Conservation (phyloP, 2,113 vertebrate genomes). For the Phylloscopus whistleri region DNA sequence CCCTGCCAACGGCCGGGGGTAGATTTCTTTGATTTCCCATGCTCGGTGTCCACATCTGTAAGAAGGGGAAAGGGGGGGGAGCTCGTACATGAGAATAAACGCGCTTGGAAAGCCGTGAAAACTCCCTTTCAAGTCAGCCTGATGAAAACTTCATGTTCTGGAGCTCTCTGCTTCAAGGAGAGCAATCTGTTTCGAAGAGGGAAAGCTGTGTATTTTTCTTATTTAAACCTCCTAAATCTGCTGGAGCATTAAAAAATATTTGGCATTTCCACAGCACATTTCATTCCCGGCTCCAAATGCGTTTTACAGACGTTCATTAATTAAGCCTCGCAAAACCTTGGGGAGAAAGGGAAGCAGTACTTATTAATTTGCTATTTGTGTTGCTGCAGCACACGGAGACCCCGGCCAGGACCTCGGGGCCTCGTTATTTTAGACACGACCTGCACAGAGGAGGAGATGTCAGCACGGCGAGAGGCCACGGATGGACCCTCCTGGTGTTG, state of each 20-base stretch:
- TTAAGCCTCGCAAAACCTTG: slow-evolving; percentile 55
- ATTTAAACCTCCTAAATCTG: slow-evolving; percentile 63
- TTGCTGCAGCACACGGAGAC: slow-evolving; percentile 5
- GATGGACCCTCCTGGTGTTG: not conserved
- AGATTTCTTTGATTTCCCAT: slow-evolving; percentile 46
- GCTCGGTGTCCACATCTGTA: slow-evolving; percentile 52
- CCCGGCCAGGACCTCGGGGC: slow-evolving; percentile 29
- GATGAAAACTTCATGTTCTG: slow-evolving; percentile 64
- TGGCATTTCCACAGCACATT: slow-evolving; percentile 67
- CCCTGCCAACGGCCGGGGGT: slow-evolving; percentile 28
- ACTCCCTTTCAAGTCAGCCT: slow-evolving; percentile 57
- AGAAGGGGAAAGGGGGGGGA: not conserved
- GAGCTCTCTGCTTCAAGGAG: slow-evolving; percentile 33
- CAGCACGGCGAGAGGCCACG: not conserved
- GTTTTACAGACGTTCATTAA: slow-evolving; percentile 57
- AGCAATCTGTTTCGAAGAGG: slow-evolving; percentile 52
- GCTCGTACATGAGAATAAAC: not conserved
- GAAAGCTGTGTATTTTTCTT: slow-evolving; percentile 60
- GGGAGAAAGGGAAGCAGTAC: slow-evolving; percentile 32
- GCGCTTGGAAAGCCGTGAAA: slow-evolving; percentile 38
- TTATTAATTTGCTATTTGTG: slow-evolving; percentile 60
- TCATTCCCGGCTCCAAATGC: slow-evolving; percentile 62
- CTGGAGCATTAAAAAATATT: slow-evolving; percentile 64
- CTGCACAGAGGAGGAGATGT: slow-evolving; percentile 7
- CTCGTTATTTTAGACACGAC: slow-evolving; percentile 40